These are phyloP conservation scores for Tribolium castaneum DNA, from an alignment of 1,140 invertebrate genomes.

Conservation along the genomic window DNA sequence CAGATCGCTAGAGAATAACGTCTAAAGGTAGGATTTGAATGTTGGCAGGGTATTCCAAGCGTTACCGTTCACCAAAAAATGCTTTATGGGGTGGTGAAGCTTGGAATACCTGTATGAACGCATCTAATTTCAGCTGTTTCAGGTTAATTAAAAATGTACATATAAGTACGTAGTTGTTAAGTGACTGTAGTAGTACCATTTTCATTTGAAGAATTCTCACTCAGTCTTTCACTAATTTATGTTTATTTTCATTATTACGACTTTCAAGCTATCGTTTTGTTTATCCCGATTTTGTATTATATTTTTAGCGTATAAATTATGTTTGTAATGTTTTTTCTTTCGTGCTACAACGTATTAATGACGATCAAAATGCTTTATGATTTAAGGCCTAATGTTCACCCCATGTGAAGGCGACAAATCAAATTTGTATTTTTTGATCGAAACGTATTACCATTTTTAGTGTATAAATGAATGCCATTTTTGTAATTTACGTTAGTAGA, in stretches of 20 bases:
- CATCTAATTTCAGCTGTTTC: not conserved
- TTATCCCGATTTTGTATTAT: not conserved
- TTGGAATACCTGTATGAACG: not conserved
- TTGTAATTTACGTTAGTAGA: constrained; percentile 31
- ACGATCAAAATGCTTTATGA: not conserved
- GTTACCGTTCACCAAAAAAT: too few relatives aligned
- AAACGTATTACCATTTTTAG: constrained; percentile 2
- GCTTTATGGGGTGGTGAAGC: too few relatives aligned
- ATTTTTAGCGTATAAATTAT: not conserved
- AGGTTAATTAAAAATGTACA: constrained; percentile 10
- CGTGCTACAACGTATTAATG: not conserved
- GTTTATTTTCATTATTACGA: not conserved
- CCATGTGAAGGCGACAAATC: not conserved
- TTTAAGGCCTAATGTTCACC: constrained; percentile 4
- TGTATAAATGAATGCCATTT: constrained; percentile 16
- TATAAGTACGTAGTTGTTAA: not conserved
- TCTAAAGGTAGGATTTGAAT: not conserved
- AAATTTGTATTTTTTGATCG: not conserved
- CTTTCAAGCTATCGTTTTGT: not conserved
- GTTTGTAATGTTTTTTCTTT: not conserved
- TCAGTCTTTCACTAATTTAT: constrained; percentile 38
- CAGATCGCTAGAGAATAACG: constrained; percentile 11
- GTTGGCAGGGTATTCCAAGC: too few relatives aligned
- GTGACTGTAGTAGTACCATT: not conserved
- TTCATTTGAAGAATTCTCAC: constrained; percentile 37